Evolutionary conservation across 1,140 invertebrate genomes (phyloP).

Genomic region (Pseudobourletiella spinata): DNA sequence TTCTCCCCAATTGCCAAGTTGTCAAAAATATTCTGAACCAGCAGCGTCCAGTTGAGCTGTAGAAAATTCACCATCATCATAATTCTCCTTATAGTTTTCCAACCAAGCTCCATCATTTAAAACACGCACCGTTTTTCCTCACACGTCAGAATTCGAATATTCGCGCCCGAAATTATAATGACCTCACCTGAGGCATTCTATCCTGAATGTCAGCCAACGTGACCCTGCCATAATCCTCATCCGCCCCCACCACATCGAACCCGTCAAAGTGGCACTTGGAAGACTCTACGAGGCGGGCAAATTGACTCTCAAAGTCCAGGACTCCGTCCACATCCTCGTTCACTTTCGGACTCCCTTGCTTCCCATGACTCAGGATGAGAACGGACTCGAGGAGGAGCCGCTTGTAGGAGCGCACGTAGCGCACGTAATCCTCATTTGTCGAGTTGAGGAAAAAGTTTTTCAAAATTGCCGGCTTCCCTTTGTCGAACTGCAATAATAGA

Average conservation of each 20-base stretch:
- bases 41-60: constrained; percentile 40
- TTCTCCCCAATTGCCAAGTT: constrained; percentile 35
- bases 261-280: constrained; percentile 40
- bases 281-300: constrained; percentile 34
- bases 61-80: constrained; percentile 6
- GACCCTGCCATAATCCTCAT: constrained; percentile 44
- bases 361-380: constrained; percentile 43
- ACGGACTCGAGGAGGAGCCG: constrained; percentile 41
- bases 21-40: constrained; percentile 42
- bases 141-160: too few relatives aligned
- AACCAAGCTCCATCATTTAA: too few relatives aligned
- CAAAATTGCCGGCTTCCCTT: constrained; percentile 41
- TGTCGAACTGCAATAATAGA: constrained; percentile 40
- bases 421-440: constrained; percentile 38
- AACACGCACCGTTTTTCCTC: too few relatives aligned
- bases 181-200: constrained; percentile 42
- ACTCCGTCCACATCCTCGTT: constrained; percentile 45
- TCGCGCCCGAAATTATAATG: too few relatives aligned
- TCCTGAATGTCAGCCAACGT: constrained; percentile 43
- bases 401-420: constrained; percentile 41
- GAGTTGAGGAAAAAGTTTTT: constrained; percentile 41
- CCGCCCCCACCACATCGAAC: constrained; percentile 38
- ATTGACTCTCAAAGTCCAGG: constrained; percentile 48
- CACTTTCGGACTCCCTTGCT: constrained; percentile 38
- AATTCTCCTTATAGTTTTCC: too few relatives aligned